A percentile compares a stretch with the other conserved stretches of the same genome.
Evolutionary conservation across 2,888 invertebrate genomes (phyloP).

Genomic region (Cabera pusaria): DNA sequence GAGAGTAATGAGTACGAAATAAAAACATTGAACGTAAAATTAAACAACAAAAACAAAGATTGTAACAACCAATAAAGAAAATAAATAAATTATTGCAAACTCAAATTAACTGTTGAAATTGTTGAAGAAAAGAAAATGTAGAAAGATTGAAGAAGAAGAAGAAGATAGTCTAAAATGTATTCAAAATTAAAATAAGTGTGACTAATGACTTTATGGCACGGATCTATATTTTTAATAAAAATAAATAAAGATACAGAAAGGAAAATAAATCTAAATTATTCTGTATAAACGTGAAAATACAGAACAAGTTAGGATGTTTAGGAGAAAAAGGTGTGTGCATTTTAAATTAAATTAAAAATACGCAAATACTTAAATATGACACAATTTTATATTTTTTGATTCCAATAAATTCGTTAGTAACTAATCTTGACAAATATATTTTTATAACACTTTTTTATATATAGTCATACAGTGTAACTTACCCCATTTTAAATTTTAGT

Average conservation of each 20-base stretch:
- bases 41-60: conserved; percentile 75
- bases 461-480: too few species aligned
- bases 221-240: conserved; percentile 33
- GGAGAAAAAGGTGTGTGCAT: conserved; percentile 21
- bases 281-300: conserved; percentile 23
- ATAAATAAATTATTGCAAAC: conserved; percentile 38
- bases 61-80: conserved; percentile 70
- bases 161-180: conserved; percentile 18
- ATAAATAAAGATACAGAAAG: conserved; percentile 18
- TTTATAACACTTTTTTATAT: too few species aligned
- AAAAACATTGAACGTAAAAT: conserved; percentile 70
- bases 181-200: conserved; percentile 32
- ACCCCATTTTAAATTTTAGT: too few species aligned
- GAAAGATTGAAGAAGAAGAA: conserved; percentile 28
- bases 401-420: conserved; percentile 35
- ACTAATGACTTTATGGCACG: conserved; percentile 51
- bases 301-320: conserved; percentile 15
- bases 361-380: conserved; percentile 30
- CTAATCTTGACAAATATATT: conserved; percentile 14
- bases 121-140: conserved; percentile 1
- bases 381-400: conserved; percentile 29
- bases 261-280: conserved; percentile 8
- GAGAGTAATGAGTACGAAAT: conserved; percentile 47
- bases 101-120: conserved; percentile 36
- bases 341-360: conserved; percentile 26